These are phyloP conservation scores for Acanthochromis polyacanthus DNA, from an alignment of 2,113 vertebrate genomes.

Conservation along the genomic window DNA sequence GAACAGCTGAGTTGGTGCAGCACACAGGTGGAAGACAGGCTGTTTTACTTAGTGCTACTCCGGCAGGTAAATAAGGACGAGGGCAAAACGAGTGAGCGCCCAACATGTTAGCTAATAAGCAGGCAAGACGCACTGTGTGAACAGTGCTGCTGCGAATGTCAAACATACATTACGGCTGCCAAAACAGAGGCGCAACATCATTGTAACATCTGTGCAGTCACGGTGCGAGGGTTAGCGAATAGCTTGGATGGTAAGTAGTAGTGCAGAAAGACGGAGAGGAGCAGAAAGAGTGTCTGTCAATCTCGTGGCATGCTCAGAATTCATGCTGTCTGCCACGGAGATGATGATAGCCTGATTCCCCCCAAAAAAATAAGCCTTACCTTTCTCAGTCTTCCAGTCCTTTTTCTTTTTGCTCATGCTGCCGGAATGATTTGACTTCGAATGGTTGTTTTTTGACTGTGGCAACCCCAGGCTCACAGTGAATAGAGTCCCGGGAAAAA, in stretches of 20 bases:
- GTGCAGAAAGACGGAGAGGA: background rate
- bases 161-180: slow-evolving; percentile 33
- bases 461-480: slow-evolving; percentile 89
- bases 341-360: slow-evolving; percentile 61
- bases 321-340: slow-evolving; percentile 67
- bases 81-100: background rate
- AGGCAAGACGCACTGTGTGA: background rate
- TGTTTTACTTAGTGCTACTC: background rate
- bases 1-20: slow-evolving; percentile 36
- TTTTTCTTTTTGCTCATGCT: slow-evolving; percentile 91
- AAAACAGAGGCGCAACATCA: slow-evolving; percentile 60
- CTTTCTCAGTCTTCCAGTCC: slow-evolving; percentile 88
- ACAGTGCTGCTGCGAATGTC: slow-evolving; percentile 50
- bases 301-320: slow-evolving; percentile 41
- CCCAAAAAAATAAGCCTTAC: slow-evolving; percentile 81
- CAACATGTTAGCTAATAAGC: slow-evolving; percentile 44
- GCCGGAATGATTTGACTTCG: slow-evolving; percentile 85
- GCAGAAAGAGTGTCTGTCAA: slow-evolving; percentile 43
- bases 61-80: background rate
- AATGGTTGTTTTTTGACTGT: slow-evolving; percentile 85
- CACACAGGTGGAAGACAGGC: slow-evolving; percentile 59
- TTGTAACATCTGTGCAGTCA: slow-evolving; percentile 52
- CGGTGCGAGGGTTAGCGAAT: background rate
- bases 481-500: slow-evolving; percentile 76
- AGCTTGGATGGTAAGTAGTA: slow-evolving; percentile 17